These are phyloP conservation scores for Apteryx mantelli DNA, from an alignment of 2,113 vertebrate species.

Conservation along the genomic window DNA sequence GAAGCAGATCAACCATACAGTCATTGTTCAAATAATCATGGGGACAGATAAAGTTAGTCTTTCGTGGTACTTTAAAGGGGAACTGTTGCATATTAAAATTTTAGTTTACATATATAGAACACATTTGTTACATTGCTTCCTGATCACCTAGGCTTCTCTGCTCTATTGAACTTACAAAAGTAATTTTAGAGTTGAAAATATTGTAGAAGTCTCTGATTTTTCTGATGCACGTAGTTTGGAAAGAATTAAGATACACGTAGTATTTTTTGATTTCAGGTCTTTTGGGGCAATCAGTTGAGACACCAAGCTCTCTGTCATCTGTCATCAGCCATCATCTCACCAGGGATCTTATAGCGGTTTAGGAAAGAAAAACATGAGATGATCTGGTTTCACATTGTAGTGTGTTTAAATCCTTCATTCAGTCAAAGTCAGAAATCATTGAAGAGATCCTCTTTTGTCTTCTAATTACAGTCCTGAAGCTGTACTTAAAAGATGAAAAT, in stretches of 20 bases:
- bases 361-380: conserved; percentile 70
- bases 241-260: conserved; percentile 33
- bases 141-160: background rate
- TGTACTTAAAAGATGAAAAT: conserved; percentile 1
- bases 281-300: conserved; percentile 72
- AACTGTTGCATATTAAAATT: background rate
- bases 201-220: background rate
- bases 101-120: background rate
- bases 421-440: background rate
- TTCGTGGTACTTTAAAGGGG: background rate
- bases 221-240: background rate
- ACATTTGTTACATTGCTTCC: background rate
- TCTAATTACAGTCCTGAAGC: conserved; percentile 40
- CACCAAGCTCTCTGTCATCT: conserved; percentile 75
- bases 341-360: conserved; percentile 71
- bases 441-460: conserved; percentile 22
- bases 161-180: background rate
- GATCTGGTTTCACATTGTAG: conserved; percentile 77
- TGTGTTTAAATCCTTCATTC: conserved; percentile 66
- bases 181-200: background rate
- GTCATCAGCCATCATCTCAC: conserved; percentile 79
- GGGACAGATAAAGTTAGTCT: background rate
- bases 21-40: background rate
- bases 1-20: background rate
- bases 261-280: conserved; percentile 59